Evolutionary conservation across 92 coral and sea anemone species (phyloP), one percentile per base, ranked within the genome.

Genomic region (Muricea muricata): DNA sequence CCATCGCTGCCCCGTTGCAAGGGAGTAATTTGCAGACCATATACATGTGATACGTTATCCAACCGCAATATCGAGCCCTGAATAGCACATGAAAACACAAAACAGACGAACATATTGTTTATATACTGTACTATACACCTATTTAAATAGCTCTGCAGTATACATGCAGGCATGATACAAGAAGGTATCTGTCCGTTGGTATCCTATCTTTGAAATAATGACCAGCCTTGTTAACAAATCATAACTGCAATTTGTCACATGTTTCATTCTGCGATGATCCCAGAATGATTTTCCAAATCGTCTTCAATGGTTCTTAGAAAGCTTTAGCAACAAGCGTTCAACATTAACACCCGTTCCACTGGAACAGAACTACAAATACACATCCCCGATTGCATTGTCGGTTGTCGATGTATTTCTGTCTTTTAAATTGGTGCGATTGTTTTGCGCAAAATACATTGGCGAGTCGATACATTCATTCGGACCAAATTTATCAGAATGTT

Each of bases 381-480:
- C 29, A 55, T 78, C 83, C 4, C 83, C 83, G 14, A 78, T 78
- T 18, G 83, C 1, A 58, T 10, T 35, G 0, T 34, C 50, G 37
- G 34, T 58, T 24, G 50, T 57, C 28, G 71, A 56, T 30, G 71
- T 56, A 15, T 78, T 56, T 57, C 83, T 78, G 32, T 56, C 71
- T 41, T 78, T 78, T 57, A 72, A 78, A 4, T 65, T 78, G 30
- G 41, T 11, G 20, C 83, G 83, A 24, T 42, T 56, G 23, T 58
- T 58, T 34, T 78, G 69, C 1, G 83, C 83, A 26, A 78, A 78
- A 57, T 78, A 78, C 35, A 42, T 24, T n/a, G 83, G 83, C 12
- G 83, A 78, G 18, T 70, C 54, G 42, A 78, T 78, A 37, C 83
- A 78, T 10, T 78, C 70, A 17, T 78, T 37, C 55, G 71, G 31